phyloP scores from a whole-genome alignment of 2,888 invertebrate genomes.

The Platerodrilus igneus region DNA sequence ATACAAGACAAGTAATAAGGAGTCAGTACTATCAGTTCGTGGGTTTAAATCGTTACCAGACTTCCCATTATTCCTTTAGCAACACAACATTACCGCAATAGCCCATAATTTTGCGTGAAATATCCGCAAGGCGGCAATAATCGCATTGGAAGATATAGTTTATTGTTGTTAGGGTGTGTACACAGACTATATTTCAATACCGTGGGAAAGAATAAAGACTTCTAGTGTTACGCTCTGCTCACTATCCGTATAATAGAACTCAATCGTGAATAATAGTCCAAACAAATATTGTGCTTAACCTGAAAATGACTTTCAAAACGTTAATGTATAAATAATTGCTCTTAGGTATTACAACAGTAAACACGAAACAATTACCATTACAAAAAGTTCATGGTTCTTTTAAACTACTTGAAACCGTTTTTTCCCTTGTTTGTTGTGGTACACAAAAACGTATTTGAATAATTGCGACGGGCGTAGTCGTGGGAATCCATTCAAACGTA shows the following conservation, averaged over 20 bases:
- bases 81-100: too few species aligned
- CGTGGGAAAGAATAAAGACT: constrained; percentile 28
- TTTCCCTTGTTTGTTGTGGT: too few species aligned
- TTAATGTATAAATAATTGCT: constrained; percentile 38
- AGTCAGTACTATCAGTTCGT: too few species aligned
- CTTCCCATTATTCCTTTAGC: too few species aligned
- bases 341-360: constrained; percentile 12
- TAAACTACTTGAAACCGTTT: too few species aligned
- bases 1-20: too few species aligned
- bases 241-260: constrained; percentile 29
- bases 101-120: too few species aligned
- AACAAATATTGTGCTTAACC: constrained; percentile 34
- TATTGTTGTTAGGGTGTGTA: constrained; percentile 13
- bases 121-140: constrained; percentile 4
- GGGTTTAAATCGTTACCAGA: too few species aligned
- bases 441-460: too few species aligned
- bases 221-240: constrained; percentile 35
- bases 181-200: constrained; percentile 28
- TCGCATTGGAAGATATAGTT: neutral
- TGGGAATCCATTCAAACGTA: too few species aligned
- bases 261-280: constrained; percentile 37
- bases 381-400: constrained; percentile 16
- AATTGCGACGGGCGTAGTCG: too few species aligned
- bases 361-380: constrained; percentile 12
- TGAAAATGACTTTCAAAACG: constrained; percentile 29